These are phyloP conservation scores for Leptopilina drosophilae DNA, from an alignment of 2,888 invertebrate species.

Conservation along the genomic window DNA sequence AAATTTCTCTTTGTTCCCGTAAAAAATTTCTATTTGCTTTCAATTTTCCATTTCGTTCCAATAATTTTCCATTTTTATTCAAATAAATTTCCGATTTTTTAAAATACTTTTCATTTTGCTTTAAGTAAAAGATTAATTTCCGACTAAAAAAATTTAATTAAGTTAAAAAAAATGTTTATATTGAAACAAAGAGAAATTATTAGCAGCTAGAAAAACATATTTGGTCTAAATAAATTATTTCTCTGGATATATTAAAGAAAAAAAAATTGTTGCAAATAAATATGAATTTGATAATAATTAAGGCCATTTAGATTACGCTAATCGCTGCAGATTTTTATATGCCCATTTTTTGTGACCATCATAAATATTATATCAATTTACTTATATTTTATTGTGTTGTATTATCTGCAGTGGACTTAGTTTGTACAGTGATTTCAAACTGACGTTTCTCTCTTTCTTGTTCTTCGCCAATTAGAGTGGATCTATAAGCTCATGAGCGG, in stretches of 20 bases:
- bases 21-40: too few relatives aligned
- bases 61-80: too few relatives aligned
- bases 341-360: slow-evolving; percentile 37
- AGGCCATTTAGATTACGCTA: slow-evolving; percentile 43
- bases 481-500: slow-evolving; percentile 67
- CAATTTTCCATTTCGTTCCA: too few relatives aligned
- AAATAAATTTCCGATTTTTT: too few relatives aligned
- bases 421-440: slow-evolving; percentile 76
- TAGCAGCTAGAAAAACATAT: too few relatives aligned
- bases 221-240: too few relatives aligned
- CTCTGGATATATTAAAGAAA: slow-evolving; percentile 8
- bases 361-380: not conserved
- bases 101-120: too few relatives aligned
- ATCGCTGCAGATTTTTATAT: slow-evolving; percentile 52
- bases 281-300: not conserved
- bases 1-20: too few relatives aligned
- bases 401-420: slow-evolving; percentile 60
- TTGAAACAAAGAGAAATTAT: too few relatives aligned
- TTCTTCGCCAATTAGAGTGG: slow-evolving; percentile 70
- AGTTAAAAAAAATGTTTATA: too few relatives aligned
- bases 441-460: slow-evolving; percentile 68
- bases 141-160: too few relatives aligned
- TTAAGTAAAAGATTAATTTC: too few relatives aligned
- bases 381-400: slow-evolving; percentile 1
- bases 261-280: slow-evolving; percentile 30